Conservation (phyloP, 2,888 invertebrate species). For the Pterobdella sp. region DNA sequence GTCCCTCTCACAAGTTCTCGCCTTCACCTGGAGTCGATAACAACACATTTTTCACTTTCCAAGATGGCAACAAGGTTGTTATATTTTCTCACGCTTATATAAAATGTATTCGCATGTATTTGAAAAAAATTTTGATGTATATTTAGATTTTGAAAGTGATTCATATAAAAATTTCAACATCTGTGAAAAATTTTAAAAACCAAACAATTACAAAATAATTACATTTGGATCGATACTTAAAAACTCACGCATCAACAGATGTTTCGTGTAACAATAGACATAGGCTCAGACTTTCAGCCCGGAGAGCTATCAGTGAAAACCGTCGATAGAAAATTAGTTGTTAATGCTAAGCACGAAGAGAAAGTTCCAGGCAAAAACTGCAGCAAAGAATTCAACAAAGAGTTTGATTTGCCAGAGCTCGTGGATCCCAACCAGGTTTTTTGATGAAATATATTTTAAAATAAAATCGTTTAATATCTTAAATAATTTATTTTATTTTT, state of each 20-base stretch:
- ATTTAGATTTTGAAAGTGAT: not conserved
- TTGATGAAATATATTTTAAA: no score
- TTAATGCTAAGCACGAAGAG: constrained; percentile 49
- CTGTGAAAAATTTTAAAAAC: not conserved
- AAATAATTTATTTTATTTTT: no score
- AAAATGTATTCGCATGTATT: no score
- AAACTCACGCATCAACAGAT: not conserved
- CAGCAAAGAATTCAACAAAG: constrained; percentile 49
- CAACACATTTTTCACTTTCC: constrained; percentile 41
- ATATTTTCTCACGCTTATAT: no score
- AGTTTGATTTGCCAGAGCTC: constrained; percentile 49
- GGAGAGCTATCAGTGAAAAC: constrained; percentile 50
- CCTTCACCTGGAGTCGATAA: not conserved
- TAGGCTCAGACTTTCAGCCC: constrained; percentile 46
- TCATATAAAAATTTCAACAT: not conserved
- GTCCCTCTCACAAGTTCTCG: not conserved
- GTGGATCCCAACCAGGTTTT: constrained; percentile 46
- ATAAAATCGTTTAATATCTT: not conserved
- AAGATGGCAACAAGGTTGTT: constrained; percentile 45
- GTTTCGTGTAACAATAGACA: constrained; percentile 43
- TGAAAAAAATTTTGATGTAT: not conserved
- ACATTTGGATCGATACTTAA: not conserved
- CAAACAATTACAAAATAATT: not conserved
- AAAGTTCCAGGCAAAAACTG: constrained; percentile 45
- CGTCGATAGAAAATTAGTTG: constrained; percentile 47